Conservation (phyloP, 2,113 vertebrate genomes). For the Sylvilagus bachmani region DNA sequence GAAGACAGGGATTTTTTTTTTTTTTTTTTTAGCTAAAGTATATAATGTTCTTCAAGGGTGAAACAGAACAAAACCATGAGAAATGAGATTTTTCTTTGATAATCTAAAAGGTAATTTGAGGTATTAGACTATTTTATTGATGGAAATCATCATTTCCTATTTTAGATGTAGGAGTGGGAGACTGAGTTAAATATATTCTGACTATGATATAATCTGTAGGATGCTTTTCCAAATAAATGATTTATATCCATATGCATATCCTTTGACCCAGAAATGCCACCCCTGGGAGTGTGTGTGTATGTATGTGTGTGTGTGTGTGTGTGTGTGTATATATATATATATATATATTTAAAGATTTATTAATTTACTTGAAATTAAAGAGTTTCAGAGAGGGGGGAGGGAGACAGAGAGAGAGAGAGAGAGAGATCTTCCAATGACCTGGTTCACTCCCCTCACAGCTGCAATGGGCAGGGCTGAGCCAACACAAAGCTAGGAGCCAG, state of each 20-base stretch:
- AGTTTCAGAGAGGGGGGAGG: too few species aligned
- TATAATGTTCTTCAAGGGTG: constrained; percentile 6
- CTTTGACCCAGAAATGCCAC: background rate
- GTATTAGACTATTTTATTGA: background rate
- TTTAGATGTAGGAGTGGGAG: background rate
- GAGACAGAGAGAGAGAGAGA: too few species aligned
- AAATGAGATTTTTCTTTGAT: background rate
- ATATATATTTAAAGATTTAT: too few species aligned
- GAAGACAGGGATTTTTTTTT: background rate
- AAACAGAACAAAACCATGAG: background rate
- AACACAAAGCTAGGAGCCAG: too few species aligned
- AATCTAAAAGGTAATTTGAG: constrained; percentile 7
- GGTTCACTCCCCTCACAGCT: too few species aligned
- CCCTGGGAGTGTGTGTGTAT: background rate
- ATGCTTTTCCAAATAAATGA: background rate
- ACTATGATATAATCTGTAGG: background rate
- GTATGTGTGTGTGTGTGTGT: too few species aligned
- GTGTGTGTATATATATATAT: too few species aligned
- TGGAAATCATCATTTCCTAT: background rate
- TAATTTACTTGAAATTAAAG: too few species aligned
- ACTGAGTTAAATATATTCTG: background rate
- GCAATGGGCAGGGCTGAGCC: too few species aligned
- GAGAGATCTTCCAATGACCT: too few species aligned
- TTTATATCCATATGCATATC: background rate
- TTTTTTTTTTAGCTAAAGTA: background rate